These are phyloP conservation scores for human DNA, from an alignment of 2,113 vertebrate genomes.

Conservation along the genomic window DNA sequence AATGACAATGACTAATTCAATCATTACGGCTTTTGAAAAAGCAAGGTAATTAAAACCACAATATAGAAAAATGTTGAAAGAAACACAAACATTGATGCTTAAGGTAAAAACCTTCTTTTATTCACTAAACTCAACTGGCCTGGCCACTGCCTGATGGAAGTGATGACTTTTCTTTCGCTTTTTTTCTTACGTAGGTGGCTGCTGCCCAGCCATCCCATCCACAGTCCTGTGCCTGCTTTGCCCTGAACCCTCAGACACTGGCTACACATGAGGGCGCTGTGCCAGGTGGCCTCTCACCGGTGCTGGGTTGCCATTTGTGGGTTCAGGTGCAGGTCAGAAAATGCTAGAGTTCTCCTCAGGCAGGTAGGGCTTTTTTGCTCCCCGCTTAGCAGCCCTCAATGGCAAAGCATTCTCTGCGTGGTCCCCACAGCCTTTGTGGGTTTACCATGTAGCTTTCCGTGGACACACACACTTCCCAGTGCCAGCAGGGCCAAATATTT, in stretches of 20 bases:
- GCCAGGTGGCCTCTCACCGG: not conserved
- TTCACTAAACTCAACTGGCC: rapidly evolving
- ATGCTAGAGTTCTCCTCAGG: not conserved
- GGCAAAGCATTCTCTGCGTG: rapidly evolving
- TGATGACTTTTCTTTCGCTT: not conserved
- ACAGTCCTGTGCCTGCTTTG: rapidly evolving
- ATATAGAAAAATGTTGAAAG: not conserved
- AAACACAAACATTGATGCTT: not conserved
- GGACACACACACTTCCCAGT: too few relatives aligned
- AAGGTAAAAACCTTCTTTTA: not conserved
- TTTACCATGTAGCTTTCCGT: not conserved
- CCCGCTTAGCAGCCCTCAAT: not conserved
- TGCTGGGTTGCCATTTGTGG: not conserved
- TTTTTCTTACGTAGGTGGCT: too few relatives aligned
- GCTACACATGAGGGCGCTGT: not conserved
- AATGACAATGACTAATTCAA: not conserved
- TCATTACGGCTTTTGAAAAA: not conserved
- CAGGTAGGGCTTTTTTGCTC: rapidly evolving
- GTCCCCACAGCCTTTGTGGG: too few relatives aligned
- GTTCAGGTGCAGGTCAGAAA: not conserved
- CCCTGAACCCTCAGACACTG: rapidly evolving
- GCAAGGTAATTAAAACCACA: not conserved
- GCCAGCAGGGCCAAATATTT: not conserved
- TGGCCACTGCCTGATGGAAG: not conserved
- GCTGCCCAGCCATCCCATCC: rapidly evolving